These are phyloP conservation scores for Scaptomyza cyrtandrae DNA, from an alignment of 2,888 invertebrate species.

Conservation along the genomic window DNA sequence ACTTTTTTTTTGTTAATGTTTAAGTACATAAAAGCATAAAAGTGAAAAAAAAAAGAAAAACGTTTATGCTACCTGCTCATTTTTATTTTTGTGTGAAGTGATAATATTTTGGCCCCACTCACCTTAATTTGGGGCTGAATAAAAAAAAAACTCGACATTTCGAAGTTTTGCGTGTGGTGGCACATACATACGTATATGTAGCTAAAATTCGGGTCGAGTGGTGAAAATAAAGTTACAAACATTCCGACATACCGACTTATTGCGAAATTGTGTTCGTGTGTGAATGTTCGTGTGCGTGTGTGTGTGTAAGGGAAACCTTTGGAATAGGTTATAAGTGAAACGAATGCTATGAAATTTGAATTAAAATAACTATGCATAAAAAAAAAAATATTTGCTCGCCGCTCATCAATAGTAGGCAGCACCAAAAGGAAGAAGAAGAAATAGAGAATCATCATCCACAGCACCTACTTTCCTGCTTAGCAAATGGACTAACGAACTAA, in stretches of 20 bases:
- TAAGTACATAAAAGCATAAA: background rate
- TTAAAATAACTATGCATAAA: conserved; percentile 17
- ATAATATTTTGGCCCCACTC: conserved; percentile 18
- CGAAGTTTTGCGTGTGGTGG: conserved; percentile 56
- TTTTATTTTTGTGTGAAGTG: background rate
- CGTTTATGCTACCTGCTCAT: conserved; percentile 1
- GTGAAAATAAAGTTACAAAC: conserved; percentile 70
- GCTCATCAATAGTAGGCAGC: conserved; percentile 5
- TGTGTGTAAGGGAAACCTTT: conserved; percentile 9
- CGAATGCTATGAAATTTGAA: conserved; percentile 21
- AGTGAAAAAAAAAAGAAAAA: background rate
- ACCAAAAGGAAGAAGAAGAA: background rate
- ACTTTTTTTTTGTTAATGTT: conserved; percentile 16
- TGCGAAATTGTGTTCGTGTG: conserved; percentile 29
- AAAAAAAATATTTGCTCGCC: conserved; percentile 14
- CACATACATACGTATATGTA: conserved; percentile 25
- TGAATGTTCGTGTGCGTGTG: background rate
- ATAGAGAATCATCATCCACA: background rate
- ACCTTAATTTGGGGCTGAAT: conserved; percentile 27
- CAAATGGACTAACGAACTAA: background rate
- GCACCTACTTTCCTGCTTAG: conserved; percentile 19
- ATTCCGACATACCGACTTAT: conserved; percentile 37
- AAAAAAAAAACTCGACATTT: conserved; percentile 47
- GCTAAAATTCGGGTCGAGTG: conserved; percentile 69
- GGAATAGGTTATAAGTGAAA: conserved; percentile 39